Conservation (phyloP, 2,797 vertebrate species). For the Molossus molossus region DNA sequence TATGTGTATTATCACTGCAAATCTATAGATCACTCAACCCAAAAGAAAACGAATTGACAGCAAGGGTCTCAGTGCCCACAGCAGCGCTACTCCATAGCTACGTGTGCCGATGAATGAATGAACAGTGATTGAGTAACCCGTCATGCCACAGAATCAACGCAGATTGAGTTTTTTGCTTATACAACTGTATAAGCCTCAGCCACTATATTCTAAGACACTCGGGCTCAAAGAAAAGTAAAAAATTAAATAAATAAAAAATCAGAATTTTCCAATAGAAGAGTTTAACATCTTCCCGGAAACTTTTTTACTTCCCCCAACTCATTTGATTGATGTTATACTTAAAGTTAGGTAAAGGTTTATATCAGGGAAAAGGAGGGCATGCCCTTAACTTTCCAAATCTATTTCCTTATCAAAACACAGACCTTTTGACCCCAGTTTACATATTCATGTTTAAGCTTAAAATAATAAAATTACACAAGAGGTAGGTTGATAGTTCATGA, state of each 20-base stretch:
- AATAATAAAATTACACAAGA: slow-evolving; percentile 76
- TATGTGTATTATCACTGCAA: background rate
- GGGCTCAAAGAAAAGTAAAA: background rate
- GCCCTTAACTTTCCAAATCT: slow-evolving; percentile 75
- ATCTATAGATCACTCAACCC: background rate
- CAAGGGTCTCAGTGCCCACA: background rate
- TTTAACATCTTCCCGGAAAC: slow-evolving; percentile 62
- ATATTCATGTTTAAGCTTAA: slow-evolving; percentile 81
- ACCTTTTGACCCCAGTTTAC: slow-evolving; percentile 81
- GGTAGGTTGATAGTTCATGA: slow-evolving; percentile 77
- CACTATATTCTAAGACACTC: background rate
- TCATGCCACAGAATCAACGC: background rate
- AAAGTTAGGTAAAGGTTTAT: slow-evolving; percentile 73
- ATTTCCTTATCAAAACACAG: slow-evolving; percentile 74
- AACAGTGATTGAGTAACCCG: background rate
- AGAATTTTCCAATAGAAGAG: slow-evolving; percentile 4
- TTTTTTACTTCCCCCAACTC: slow-evolving; percentile 64
- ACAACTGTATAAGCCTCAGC: background rate
- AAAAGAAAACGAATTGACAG: background rate
- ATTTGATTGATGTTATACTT: slow-evolving; percentile 71
- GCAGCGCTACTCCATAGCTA: background rate
- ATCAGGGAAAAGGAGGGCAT: slow-evolving; percentile 73
- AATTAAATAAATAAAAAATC: background rate
- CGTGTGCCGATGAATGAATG: background rate
- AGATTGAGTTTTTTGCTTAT: background rate